Percentiles rank a stretch among this genome's conserved stretches.
Conservation (phyloP, 2,888 invertebrate species). For the Prosopocoilus inquinatus region DNA sequence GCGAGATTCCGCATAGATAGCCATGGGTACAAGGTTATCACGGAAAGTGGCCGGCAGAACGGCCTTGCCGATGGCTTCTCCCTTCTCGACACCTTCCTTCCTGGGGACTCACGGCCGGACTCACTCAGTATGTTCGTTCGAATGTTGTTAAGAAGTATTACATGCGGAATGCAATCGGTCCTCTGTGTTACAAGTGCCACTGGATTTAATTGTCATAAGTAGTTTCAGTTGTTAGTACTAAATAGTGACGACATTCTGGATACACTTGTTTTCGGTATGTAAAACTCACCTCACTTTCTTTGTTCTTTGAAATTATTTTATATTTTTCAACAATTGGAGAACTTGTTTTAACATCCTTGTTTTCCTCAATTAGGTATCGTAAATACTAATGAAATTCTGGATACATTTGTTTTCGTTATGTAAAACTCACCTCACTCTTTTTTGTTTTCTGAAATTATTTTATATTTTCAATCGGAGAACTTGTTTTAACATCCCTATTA, state of each 20-base stretch:
- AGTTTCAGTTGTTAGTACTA: neutral
- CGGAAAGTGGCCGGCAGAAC: slow-evolving; percentile 35
- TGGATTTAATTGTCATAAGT: neutral
- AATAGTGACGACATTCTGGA: neutral
- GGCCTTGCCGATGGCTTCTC: slow-evolving; percentile 36
- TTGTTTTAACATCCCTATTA: too few species aligned
- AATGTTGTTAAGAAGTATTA: too few species aligned
- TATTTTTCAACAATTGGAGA: too few species aligned
- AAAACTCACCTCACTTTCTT: too few species aligned
- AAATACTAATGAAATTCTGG: neutral
- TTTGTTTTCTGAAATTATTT: too few species aligned
- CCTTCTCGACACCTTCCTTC: slow-evolving; percentile 41
- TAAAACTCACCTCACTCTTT: too few species aligned
- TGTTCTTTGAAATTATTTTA: too few species aligned
- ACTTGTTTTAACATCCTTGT: too few species aligned
- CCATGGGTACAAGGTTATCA: slow-evolving; percentile 40
- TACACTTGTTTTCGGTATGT: neutral
- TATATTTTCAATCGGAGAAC: too few species aligned
- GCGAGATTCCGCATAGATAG: slow-evolving; percentile 38
- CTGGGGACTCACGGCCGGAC: slow-evolving; percentile 39
- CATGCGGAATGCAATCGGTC: neutral
- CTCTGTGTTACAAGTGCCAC: neutral
- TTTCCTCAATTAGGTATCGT: too few species aligned
- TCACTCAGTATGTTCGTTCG: slow-evolving; percentile 11
- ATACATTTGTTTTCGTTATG: neutral